Base-by-base conservation (phyloP, 2,113 vertebrate species). In the Percina caprodes region DNA sequence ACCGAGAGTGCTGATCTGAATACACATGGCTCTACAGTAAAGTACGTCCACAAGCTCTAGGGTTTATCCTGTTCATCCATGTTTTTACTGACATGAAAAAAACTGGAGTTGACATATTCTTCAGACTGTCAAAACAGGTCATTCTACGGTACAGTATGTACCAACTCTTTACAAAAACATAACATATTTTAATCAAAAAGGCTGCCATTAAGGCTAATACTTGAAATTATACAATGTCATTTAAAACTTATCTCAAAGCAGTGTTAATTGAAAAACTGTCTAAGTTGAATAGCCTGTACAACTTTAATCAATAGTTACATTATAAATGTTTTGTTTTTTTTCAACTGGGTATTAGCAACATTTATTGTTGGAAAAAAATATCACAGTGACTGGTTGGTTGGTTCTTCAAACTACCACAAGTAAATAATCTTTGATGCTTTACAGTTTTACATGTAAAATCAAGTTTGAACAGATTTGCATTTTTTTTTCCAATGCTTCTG, bases 31-130 rank as follows among this genome's bases (percentile, higher is more conserved):
- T 65, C 13, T 62, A n/a, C 60, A 62, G 33, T n/a, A 19, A 42
- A 62, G 60, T 35, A 16, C 12, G 58, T 35, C 58, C 26, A 42
- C 39, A 42, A 42, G 6, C 39, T 42, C 21, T 13, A 39, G 33
- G 18, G 10, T 62, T 62, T 62, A 62, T 62, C 59, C 30, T 30
- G 21, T 6, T 59, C 56, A 4, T n/a, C 2, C 42, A 4, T 59
- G 30, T 69, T 82, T 69, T 84, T 73, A 84, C 59, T 82, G 68
- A 71, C 74, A 46, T 77, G 46, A 74, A 80, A 78, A 78, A 45
- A 45, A 18, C 3, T 45, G 54, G 16, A 48, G 45, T 61, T 56
- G 5, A 69, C 15, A 56, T 54, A 73, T 49, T 62, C 3, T 26
- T 24, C 33, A 35, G 21, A 51, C 5, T 35, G 45, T 75, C 51